Evolutionary conservation across 2,888 invertebrate species (phyloP), one percentile per base, ranked within the genome.

Genomic region (Coleophora flavipennella): DNA sequence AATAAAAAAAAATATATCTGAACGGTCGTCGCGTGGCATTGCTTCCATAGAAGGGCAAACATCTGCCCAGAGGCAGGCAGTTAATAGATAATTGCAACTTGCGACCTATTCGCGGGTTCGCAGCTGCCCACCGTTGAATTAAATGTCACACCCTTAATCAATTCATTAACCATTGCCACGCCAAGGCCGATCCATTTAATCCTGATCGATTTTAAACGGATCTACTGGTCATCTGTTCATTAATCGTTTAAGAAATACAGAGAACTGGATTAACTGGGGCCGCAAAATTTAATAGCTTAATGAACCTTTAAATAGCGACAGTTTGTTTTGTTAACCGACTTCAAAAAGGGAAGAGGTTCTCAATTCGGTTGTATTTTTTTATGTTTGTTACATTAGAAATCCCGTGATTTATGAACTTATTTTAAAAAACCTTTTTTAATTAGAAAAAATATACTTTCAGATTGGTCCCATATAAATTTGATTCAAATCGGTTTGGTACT

Each of bases 121-220:
- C 81, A 81, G 77, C 80, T 80, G 81, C 59, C 52, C 46, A 53
- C 59, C 62, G 68, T 70, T 67, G 56, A 56, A 54, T 62, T 78
- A 83, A 83, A 83, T 83, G 81, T 80, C 81, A 83, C 66, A 63
- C 61, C 49, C 55, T 56, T 69, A 66, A 70, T 68, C 68, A 71
- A 74, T 72, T 71, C 63, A 66, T 58, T 62, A 64, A 51, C 59
- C 61, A 61, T 60, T 55, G 52, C 50, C 20, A 4, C 50, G 44
- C 34, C 64, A 66, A 72, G 69, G 72, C 50, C 62, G 50, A 45
- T 45, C 42, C 53, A 49, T 61, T 71, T 65, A 54, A 58, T 60
- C 50, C 52, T 51, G 52, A 55, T 50, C 51, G 43, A 50, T 38
- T 49, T 45, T 41, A 33, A 54, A 50, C 45, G 52, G 44, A 50